Percentiles rank a stretch among this genome's conserved stretches.
Conservation (phyloP, 2,797 vertebrate genomes). For the Anguilla megastoma region DNA sequence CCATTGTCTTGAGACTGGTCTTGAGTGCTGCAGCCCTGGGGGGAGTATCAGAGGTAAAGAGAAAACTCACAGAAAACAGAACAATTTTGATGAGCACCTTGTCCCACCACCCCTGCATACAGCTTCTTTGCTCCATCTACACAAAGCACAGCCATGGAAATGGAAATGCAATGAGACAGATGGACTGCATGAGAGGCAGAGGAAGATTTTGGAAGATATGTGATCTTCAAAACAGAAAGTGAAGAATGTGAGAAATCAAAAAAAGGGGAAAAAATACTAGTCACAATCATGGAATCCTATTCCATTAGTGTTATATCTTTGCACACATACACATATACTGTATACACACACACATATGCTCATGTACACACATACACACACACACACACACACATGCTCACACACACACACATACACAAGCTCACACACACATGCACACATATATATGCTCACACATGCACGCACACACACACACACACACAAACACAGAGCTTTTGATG, state of each 20-base stretch:
- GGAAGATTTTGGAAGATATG: neutral
- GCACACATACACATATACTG: neutral
- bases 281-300: neutral
- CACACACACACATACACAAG: neutral
- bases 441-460: neutral
- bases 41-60: neutral
- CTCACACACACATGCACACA: neutral
- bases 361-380: neutral
- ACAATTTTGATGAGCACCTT: neutral
- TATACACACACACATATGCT: neutral
- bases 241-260: neutral
- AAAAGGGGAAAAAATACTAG: neutral
- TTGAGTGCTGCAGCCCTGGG: no score
- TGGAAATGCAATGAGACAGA: neutral
- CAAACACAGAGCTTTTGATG: neutral
- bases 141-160: neutral
- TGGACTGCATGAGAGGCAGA: neutral
- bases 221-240: neutral
- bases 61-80: neutral
- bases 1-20: no score
- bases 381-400: neutral
- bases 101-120: neutral
- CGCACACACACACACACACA: neutral
- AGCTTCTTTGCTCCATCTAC: neutral
- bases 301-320: neutral